Conservation (phyloP, 2,888 invertebrate species). For the Folsomia candida region DNA sequence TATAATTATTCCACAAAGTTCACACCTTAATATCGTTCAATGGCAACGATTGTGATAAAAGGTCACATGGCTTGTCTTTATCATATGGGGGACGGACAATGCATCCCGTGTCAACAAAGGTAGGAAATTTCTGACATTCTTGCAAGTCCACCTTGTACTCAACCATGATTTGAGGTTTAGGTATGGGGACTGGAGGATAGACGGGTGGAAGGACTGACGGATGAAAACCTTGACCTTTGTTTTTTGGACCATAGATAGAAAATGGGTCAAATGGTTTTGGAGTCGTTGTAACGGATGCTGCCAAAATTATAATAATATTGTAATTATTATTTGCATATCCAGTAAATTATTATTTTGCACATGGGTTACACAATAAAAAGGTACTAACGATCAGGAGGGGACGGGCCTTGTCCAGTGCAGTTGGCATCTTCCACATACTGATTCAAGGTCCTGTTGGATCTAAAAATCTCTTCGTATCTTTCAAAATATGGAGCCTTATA, state of each 20-base stretch:
- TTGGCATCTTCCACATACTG: background rate
- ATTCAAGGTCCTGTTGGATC: background rate
- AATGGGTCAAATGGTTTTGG: no score
- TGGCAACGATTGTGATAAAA: background rate
- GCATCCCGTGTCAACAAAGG: background rate
- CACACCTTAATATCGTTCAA: background rate
- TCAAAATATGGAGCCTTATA: background rate
- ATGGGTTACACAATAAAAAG: no score
- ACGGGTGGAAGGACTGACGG: no score
- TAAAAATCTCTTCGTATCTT: conserved; percentile 7
- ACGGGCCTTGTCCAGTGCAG: background rate
- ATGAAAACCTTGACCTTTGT: no score
- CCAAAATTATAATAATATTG: no score
- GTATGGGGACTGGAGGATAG: no score
- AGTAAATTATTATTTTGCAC: no score
- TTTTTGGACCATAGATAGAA: no score
- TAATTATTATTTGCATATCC: no score
- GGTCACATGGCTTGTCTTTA: background rate
- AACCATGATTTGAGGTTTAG: background rate
- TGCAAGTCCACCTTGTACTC: background rate
- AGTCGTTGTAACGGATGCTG: no score
- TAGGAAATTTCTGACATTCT: background rate
- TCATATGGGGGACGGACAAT: background rate
- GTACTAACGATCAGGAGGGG: no score
- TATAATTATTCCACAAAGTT: background rate